Percentiles rank a stretch among this genome's conserved stretches.
Conservation (phyloP, 2,888 invertebrate species). For the Diadegma fenestrale region DNA sequence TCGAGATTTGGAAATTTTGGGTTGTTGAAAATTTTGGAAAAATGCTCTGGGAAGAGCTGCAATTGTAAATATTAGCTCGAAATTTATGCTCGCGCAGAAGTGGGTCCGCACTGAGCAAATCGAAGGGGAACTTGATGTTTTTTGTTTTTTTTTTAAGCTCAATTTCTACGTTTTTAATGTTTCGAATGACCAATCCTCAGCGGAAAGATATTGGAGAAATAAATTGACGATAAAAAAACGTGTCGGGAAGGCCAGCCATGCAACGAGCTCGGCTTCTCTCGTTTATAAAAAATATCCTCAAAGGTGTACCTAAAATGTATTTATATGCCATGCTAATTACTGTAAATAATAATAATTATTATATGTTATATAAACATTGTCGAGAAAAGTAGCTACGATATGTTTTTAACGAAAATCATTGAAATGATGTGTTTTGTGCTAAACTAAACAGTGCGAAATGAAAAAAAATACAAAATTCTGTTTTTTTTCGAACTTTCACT, state of each 20-base stretch:
- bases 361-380: constrained; percentile 65
- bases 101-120: background rate
- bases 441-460: constrained; percentile 23
- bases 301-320: constrained; percentile 80
- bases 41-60: background rate
- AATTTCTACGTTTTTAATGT: background rate
- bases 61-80: constrained; percentile 15
- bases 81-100: background rate
- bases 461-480: constrained; percentile 24
- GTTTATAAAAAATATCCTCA: constrained; percentile 67
- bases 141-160: background rate
- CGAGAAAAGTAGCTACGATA: constrained; percentile 36
- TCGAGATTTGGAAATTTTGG: background rate
- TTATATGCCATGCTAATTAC: constrained; percentile 80
- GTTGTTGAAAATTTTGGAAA: background rate
- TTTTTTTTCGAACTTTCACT: constrained; percentile 1
- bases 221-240: background rate
- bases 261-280: constrained; percentile 67
- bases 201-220: background rate
- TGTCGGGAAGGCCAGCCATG: constrained; percentile 4
- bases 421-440: constrained; percentile 10
- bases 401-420: constrained; percentile 40
- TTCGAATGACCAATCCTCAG: background rate
- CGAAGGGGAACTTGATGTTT: background rate
- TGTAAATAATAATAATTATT: constrained; percentile 76